Conservation (phyloP, 1,140 invertebrate genomes). For the Uloborus diversus region DNA sequence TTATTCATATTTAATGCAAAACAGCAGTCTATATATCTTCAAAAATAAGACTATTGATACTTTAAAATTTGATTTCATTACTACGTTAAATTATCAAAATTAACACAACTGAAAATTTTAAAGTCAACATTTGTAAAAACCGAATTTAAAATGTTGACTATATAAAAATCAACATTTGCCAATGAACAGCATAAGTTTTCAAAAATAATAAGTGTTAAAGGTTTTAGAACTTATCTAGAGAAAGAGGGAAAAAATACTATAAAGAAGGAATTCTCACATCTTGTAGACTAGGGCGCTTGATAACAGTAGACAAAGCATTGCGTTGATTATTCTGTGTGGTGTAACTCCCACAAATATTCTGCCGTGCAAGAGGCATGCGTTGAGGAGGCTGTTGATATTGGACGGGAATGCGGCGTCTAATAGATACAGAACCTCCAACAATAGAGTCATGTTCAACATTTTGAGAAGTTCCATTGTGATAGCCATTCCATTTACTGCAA, state of each 20-base stretch:
- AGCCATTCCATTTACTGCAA: slow-evolving; percentile 43
- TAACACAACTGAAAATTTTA: no score
- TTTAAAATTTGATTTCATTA: no score
- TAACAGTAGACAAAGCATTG: slow-evolving; percentile 28
- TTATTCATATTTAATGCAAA: no score
- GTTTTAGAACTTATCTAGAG: no score
- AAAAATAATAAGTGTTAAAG: no score
- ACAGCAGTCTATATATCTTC: no score
- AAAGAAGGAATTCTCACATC: slow-evolving; percentile 52
- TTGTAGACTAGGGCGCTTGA: slow-evolving; percentile 59
- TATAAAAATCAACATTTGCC: no score
- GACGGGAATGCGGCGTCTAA: slow-evolving; percentile 37
- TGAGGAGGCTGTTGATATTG: slow-evolving; percentile 53
- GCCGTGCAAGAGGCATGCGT: slow-evolving; percentile 2
- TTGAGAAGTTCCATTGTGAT: slow-evolving; percentile 6
- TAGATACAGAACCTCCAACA: slow-evolving; percentile 20
- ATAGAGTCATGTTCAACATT: slow-evolving; percentile 3
- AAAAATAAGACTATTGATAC: no score
- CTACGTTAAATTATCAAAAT: no score
- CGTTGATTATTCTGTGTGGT: slow-evolving; percentile 10
- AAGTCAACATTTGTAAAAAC: no score
- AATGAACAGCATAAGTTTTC: no score
- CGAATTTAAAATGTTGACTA: no score
- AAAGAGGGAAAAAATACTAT: slow-evolving; percentile 23
- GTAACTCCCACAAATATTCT: background rate